Base-by-base conservation (phyloP, 2,797 vertebrate genomes). In the Halcyon chelicuti region DNA sequence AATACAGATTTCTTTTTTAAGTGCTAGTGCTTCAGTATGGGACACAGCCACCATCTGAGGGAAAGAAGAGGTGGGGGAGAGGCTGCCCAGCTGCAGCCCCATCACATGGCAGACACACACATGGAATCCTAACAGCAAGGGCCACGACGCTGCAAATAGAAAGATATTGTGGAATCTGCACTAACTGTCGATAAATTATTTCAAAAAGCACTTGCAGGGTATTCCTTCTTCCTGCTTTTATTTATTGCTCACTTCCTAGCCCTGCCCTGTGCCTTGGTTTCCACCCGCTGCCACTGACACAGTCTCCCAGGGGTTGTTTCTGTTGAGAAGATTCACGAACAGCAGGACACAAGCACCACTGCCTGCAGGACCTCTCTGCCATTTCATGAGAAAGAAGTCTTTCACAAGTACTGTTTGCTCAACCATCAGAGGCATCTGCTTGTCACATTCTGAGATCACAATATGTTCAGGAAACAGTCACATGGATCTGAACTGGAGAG, bases 381-480 rank as follows among this genome's bases (percentile, higher is more conserved):
- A n/a, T 92, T 79, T 37, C 93, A 71, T 25, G 68, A 95, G 88
- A 95, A 95, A 93, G 79, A 44, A 92, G 61, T 25, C 93, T 93
- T 95, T 93, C 90, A 57, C 14, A 91, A 94, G 81, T 0, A 11
- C 80, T 26, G 63, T 54, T 76, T 87, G 92, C 88, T 96, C 93
- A 94, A 63, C 82, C 88, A 85, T 15, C 65, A 55, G 60, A 82
- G 78, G 92, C 96, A 96, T 95, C 93, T 96, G 96, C 88, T 93
- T 85, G 92, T 95, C 94, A 96, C 96, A 94, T 93, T 93, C 60
- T 0, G 88, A 71, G 88, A 93, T 87, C 80, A 82, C 90, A 96
- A 5, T 79, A 54, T 42, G 78, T 80, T 79, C 94, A 92, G 94
- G 86, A 87, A 95, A 87, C 63, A 79, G 94, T 87, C 96, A 87